Conservation (phyloP, 2,797 vertebrate genomes). For the Rhyacichthys aspro region DNA sequence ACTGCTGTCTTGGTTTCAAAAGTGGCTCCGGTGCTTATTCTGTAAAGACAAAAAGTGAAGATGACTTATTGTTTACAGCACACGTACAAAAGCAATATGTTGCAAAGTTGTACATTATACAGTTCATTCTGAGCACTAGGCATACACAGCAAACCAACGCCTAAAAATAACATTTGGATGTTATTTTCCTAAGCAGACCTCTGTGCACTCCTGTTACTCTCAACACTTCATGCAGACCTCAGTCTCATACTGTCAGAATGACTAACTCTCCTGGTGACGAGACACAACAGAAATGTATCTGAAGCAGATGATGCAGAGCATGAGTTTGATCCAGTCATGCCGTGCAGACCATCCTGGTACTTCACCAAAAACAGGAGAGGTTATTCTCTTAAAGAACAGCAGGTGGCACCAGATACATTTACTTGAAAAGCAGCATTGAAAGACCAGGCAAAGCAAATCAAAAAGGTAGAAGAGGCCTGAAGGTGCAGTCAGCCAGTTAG, state of each 20-base stretch:
- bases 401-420: slow-evolving; percentile 75
- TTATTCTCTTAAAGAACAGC: slow-evolving; percentile 71
- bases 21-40: slow-evolving; percentile 73
- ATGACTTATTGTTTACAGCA: slow-evolving; percentile 14
- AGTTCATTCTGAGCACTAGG: slow-evolving; percentile 4
- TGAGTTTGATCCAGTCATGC: slow-evolving; percentile 72
- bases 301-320: slow-evolving; percentile 66
- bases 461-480: slow-evolving; percentile 37
- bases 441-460: slow-evolving; percentile 66
- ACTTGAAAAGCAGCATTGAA: slow-evolving; percentile 37
- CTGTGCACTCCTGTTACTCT: slow-evolving; percentile 27
- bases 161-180: slow-evolving; percentile 16
- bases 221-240: slow-evolving; percentile 72
- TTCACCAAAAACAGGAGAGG: slow-evolving; percentile 45
- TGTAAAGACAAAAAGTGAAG: slow-evolving; percentile 67
- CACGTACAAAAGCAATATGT: neutral
- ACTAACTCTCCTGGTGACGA: slow-evolving; percentile 51
- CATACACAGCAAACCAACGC: slow-evolving; percentile 23
- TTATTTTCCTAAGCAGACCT: slow-evolving; percentile 51
- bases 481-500: slow-evolving; percentile 50
- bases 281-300: slow-evolving; percentile 61
- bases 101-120: slow-evolving; percentile 1
- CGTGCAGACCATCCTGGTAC: slow-evolving; percentile 64
- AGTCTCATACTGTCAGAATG: slow-evolving; percentile 38
- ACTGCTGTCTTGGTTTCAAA: slow-evolving; percentile 83